Evolutionary conservation across 2,113 vertebrate genomes (phyloP).

Genomic region (Dolichallabes microphthalmus): DNA sequence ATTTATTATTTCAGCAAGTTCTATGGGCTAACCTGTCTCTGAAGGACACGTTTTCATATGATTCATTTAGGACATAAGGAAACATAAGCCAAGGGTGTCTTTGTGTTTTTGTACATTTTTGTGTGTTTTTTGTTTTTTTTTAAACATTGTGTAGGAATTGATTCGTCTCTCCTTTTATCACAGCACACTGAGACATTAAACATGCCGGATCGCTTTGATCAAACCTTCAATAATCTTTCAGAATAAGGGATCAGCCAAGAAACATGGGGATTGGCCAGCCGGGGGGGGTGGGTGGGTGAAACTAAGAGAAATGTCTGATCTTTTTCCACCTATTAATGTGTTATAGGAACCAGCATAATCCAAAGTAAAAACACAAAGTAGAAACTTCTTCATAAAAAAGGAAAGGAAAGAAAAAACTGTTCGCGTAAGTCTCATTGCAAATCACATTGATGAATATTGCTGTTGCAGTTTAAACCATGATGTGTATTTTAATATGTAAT

Average conservation of each 20-base stretch:
- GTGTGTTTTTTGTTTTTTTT: too few relatives aligned
- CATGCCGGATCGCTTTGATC: background rate
- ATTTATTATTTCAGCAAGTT: conserved; percentile 19
- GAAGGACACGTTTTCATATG: background rate
- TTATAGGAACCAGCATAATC: background rate
- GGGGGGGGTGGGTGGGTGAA: too few relatives aligned
- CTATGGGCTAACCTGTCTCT: background rate
- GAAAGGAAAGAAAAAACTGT: background rate
- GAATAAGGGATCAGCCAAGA: conserved; percentile 1
- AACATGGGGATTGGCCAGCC: background rate
- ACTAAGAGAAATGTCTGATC: background rate
- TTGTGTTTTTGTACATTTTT: background rate
- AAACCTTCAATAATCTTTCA: background rate
- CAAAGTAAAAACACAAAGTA: background rate
- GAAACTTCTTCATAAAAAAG: background rate
- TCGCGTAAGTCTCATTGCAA: background rate
- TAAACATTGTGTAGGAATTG: background rate
- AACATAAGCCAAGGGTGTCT: background rate
- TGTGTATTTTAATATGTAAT: too few relatives aligned
- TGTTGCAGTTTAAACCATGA: too few relatives aligned
- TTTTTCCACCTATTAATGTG: background rate
- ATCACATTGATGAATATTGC: too few relatives aligned
- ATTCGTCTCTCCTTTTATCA: background rate
- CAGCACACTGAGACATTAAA: background rate
- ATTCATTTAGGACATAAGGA: background rate